Conservation (phyloP, 2,888 invertebrate genomes). For the Platynereis dumerilii region DNA sequence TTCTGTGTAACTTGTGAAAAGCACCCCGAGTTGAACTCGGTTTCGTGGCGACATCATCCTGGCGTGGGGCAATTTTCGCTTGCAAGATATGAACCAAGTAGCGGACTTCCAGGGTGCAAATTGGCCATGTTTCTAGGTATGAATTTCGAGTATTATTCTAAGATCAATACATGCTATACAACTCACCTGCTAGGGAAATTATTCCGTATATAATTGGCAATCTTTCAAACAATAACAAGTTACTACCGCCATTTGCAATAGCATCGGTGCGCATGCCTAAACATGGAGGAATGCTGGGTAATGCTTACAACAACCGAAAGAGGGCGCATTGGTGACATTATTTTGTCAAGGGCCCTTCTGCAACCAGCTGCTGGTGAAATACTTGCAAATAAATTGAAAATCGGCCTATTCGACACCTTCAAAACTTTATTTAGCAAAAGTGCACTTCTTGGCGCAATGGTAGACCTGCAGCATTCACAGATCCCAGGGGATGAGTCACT, state of each 20-base stretch:
- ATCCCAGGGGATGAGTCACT: too few species aligned
- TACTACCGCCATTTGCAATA: conserved; percentile 97
- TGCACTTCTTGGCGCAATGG: too few species aligned
- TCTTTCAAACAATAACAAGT: conserved; percentile 88
- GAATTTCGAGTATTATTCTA: background rate
- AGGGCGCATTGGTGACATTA: background rate
- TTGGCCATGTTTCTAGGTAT: background rate
- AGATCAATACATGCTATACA: conserved; percentile 2
- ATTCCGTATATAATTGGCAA: conserved; percentile 66
- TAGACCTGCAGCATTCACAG: too few species aligned
- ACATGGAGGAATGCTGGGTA: conserved; percentile 30
- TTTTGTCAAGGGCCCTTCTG: too few species aligned
- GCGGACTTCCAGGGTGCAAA: background rate
- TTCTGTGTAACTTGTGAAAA: background rate
- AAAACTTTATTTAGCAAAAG: too few species aligned
- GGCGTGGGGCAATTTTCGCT: conserved; percentile 23
- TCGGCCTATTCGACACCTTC: too few species aligned
- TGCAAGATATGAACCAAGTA: background rate
- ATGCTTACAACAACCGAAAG: background rate
- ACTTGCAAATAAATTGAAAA: too few species aligned
- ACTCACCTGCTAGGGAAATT: conserved; percentile 65
- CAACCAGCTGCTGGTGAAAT: too few species aligned
- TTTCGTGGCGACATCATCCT: conserved; percentile 23
- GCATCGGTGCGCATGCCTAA: conserved; percentile 60
- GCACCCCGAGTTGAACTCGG: conserved; percentile 20